Evolutionary conservation across 2,888 invertebrate species (phyloP), one percentile per base, ranked within the genome.

Genomic region (Mesochorus sp.): DNA sequence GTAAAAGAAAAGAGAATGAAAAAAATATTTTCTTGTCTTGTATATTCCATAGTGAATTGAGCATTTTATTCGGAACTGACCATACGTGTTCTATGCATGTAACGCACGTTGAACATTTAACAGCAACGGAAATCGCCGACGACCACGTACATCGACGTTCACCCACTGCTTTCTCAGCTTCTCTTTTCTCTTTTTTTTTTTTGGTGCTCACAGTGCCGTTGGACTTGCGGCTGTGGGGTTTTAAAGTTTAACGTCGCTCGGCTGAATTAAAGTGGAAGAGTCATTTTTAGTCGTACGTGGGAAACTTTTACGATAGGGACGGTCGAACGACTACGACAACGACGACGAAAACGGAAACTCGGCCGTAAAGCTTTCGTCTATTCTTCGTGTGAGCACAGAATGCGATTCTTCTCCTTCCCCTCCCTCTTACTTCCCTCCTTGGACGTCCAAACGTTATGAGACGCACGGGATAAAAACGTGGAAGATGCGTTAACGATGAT

Each of bases 101-200:
- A 72, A 49, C n/a, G 72, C 44, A 68, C 78, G 70, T 76, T 73
- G 72, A 79, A 77, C 71, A 74, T 81, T 77, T 79, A 77, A 77
- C 77, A 59, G 31, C 24, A 28, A 24, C 64, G 39, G 21, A 71
- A 64, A 70, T 42, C 31, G 57, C 42, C 49, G 44, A 61, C 70
- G 55, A 70, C 62, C 57, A 28, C 37, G 26, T 37, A 55, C 37
- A 44, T 31, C 26, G n/a, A 70, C 75, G 71, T 75, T 79, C 79
- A 72, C 73, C 70, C 5, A 62, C 79, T 67, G 71, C 26, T 28
- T 64, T 26, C 10, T 31, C 17, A 17, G 44, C 47, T 17, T 17
- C 17, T 21, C 68, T 70, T 72, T 62, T 78, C 72, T 76, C 72
- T 67, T 77, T 73, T 79, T 74, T 70, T 64, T 75, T 49, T 49